These are phyloP conservation scores for Ardeotis arabs DNA, from an alignment of 2,113 vertebrate species.

Conservation along the genomic window DNA sequence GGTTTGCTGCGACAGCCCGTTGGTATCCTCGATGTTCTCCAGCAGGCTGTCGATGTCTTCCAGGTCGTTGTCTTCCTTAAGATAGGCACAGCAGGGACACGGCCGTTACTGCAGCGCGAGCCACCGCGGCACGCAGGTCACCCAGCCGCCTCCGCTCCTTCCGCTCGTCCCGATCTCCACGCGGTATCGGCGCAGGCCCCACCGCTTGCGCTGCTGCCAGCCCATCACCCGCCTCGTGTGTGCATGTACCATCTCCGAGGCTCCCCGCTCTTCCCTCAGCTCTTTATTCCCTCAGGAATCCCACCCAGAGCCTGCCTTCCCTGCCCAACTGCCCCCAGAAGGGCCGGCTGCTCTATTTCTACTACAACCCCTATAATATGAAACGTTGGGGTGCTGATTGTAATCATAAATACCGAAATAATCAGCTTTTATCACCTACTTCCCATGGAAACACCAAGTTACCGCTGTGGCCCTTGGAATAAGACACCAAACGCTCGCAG, in stretches of 20 bases:
- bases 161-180: rapidly evolving
- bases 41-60: slow-evolving; percentile 89
- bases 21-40: slow-evolving; percentile 82
- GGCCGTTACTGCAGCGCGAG: neutral
- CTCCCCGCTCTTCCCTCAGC: neutral
- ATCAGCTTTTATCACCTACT: neutral
- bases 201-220: neutral
- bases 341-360: neutral
- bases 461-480: neutral
- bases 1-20: slow-evolving; percentile 73
- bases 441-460: rapidly evolving
- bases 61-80: slow-evolving; percentile 70
- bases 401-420: neutral
- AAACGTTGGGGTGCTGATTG: neutral
- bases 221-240: rapidly evolving
- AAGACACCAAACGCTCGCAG: neutral
- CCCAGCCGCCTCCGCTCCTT: neutral
- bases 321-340: neutral
- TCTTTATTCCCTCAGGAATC: neutral
- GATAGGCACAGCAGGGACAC: neutral
- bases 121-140: neutral
- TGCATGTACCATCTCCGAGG: rapidly evolving
- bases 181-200: rapidly evolving
- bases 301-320: neutral
- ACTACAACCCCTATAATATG: neutral